These are phyloP conservation scores for Dunckerocampus dactyliophorus DNA, from an alignment of 2,113 vertebrate species.

Conservation along the genomic window DNA sequence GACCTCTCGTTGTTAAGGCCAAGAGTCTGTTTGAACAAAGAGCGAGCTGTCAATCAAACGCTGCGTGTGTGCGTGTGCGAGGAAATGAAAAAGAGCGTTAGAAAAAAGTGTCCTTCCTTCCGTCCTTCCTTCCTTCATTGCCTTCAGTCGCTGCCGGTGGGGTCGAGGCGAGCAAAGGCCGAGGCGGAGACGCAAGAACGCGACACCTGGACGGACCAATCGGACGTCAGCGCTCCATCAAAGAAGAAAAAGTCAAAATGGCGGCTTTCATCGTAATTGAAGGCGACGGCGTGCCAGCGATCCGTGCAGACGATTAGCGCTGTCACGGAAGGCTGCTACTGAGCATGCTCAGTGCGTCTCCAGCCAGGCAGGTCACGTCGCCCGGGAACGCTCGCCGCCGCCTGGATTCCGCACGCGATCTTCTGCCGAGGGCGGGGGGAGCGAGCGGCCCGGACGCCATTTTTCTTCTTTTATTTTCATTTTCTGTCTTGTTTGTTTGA, in stretches of 20 bases:
- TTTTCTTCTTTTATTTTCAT: background rate
- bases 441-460: background rate
- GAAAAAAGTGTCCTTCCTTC: background rate
- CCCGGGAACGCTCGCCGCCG: slow-evolving; percentile 41
- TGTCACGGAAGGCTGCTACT: slow-evolving; percentile 68
- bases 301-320: slow-evolving; percentile 72
- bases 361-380: slow-evolving; percentile 52
- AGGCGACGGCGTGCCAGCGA: slow-evolving; percentile 71
- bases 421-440: slow-evolving; percentile 64
- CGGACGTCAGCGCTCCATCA: background rate
- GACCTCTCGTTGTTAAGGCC: background rate
- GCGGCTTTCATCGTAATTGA: slow-evolving; percentile 66
- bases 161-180: background rate
- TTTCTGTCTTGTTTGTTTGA: slow-evolving; percentile 51
- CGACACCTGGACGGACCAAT: slow-evolving; percentile 38
- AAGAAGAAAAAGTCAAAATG: slow-evolving; percentile 27
- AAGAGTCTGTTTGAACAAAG: background rate
- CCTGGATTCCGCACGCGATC: slow-evolving; percentile 65
- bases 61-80: background rate
- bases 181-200: slow-evolving; percentile 32
- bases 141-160: background rate
- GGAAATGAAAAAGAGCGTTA: background rate
- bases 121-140: background rate
- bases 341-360: slow-evolving; percentile 63
- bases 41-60: background rate